Conservation (phyloP, 2,888 invertebrate genomes). For the Hydrotaea cyrtoneurina region DNA sequence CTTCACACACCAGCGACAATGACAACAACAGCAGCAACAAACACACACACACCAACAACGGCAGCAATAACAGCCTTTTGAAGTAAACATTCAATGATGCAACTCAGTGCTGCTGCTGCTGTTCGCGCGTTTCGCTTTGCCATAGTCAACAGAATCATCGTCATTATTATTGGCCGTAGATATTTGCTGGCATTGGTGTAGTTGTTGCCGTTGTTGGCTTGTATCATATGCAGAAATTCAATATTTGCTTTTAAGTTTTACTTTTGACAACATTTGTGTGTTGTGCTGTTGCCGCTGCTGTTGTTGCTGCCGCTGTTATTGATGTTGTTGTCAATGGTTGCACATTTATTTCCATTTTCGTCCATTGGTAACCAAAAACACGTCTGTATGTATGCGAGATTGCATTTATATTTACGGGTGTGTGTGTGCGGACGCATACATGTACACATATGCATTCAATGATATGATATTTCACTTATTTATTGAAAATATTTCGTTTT, state of each 20-base stretch:
- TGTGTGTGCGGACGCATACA: conserved; percentile 4
- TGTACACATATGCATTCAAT: conserved; percentile 54
- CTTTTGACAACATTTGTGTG: conserved; percentile 57
- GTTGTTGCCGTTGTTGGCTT: conserved; percentile 63
- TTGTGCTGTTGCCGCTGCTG: conserved; percentile 61
- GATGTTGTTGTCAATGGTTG: conserved; percentile 68
- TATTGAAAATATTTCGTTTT: conserved; percentile 64
- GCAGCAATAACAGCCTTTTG: conserved; percentile 14
- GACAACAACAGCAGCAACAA: neutral
- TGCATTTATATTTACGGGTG: conserved; percentile 1
- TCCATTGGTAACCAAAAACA: conserved; percentile 55
- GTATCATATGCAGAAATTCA: conserved; percentile 72
- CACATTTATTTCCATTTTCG: conserved; percentile 66
- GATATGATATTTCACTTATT: conserved; percentile 68
- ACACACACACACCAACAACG: neutral
- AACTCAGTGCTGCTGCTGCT: neutral
- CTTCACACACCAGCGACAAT: conserved; percentile 7
- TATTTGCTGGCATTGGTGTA: neutral
- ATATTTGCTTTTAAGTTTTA: conserved; percentile 66
- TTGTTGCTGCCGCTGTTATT: conserved; percentile 15
- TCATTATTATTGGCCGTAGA: conserved; percentile 20
- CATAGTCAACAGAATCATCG: conserved; percentile 23
- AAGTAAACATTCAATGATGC: conserved; percentile 5
- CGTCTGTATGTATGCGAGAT: conserved; percentile 18
- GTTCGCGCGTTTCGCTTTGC: neutral